Conservation (phyloP, 1,140 invertebrate genomes). For the Drosophila asahinai region DNA sequence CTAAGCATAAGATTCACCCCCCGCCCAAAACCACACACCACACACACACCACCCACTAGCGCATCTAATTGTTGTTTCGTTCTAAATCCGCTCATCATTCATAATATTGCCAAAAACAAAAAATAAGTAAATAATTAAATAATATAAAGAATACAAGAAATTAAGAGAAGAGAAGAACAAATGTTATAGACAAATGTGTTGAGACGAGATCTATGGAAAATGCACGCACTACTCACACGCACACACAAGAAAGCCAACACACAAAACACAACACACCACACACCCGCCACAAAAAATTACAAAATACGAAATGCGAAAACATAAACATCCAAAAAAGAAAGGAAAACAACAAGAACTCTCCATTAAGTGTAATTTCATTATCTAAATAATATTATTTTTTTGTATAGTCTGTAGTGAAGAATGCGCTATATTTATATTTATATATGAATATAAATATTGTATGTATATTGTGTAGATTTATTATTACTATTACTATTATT, state of each 20-base stretch:
- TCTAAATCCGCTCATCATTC: conserved; percentile 34
- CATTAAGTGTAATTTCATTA: conserved; percentile 77
- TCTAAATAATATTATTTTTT: conserved; percentile 42
- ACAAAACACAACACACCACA: conserved; percentile 25
- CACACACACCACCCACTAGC: conserved; percentile 3
- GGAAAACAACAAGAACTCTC: conserved; percentile 46
- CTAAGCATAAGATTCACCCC: conserved; percentile 39
- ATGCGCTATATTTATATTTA: conserved; percentile 67
- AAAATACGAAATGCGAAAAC: background rate
- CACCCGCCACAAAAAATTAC: conserved; percentile 6
- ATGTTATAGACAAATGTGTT: conserved; percentile 44
- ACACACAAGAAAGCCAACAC: conserved; percentile 24
- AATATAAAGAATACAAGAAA: conserved; percentile 6
- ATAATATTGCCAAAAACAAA: conserved; percentile 40
- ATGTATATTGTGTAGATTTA: conserved; percentile 73
- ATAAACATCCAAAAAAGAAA: conserved; percentile 3
- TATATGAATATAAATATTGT: conserved; percentile 55
- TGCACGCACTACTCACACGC: conserved; percentile 35
- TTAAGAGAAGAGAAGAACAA: conserved; percentile 24
- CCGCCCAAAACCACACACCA: conserved; percentile 7
- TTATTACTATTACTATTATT: conserved; percentile 64
- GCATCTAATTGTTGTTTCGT: conserved; percentile 56
- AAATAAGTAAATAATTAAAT: background rate
- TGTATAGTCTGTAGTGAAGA: conserved; percentile 56
- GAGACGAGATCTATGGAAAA: conserved; percentile 24